Percentiles rank a stretch among this genome's conserved stretches.
phyloP scores from a whole-genome alignment of 2,888 invertebrate species.

The Spialia ferax region DNA sequence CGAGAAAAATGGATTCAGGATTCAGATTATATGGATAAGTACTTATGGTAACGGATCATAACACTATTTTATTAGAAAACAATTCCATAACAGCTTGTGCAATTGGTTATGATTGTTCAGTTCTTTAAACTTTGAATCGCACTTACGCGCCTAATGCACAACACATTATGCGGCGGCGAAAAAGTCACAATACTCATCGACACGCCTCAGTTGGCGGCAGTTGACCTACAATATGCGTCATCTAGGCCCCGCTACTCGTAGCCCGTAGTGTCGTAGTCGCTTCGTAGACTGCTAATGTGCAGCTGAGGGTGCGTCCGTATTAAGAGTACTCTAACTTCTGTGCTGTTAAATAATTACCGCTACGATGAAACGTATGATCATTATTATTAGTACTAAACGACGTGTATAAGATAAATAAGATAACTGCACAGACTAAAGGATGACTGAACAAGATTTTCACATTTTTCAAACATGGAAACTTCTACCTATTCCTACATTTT shows the following conservation, averaged over 20 bases:
- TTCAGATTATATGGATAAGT: neutral
- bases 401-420: too few species aligned
- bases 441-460: too few species aligned
- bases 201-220: conserved; percentile 37
- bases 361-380: too few species aligned
- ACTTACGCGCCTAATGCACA: conserved; percentile 36
- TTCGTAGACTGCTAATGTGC: conserved; percentile 16
- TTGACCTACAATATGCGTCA: conserved; percentile 39
- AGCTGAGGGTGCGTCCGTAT: neutral
- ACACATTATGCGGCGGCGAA: conserved; percentile 38
- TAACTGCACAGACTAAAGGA: too few species aligned
- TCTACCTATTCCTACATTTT: too few species aligned
- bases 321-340: neutral
- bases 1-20: too few species aligned
- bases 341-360: neutral
- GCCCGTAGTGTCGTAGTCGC: neutral
- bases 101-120: conserved; percentile 6
- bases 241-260: conserved; percentile 19
- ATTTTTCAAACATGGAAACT: too few species aligned
- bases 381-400: too few species aligned
- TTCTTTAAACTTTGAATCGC: conserved; percentile 32
- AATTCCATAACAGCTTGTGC: conserved; percentile 8
- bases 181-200: conserved; percentile 37
- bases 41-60: neutral
- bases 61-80: neutral